Conservation (phyloP, 2,888 invertebrate genomes). For the Melieria crassipennis region DNA sequence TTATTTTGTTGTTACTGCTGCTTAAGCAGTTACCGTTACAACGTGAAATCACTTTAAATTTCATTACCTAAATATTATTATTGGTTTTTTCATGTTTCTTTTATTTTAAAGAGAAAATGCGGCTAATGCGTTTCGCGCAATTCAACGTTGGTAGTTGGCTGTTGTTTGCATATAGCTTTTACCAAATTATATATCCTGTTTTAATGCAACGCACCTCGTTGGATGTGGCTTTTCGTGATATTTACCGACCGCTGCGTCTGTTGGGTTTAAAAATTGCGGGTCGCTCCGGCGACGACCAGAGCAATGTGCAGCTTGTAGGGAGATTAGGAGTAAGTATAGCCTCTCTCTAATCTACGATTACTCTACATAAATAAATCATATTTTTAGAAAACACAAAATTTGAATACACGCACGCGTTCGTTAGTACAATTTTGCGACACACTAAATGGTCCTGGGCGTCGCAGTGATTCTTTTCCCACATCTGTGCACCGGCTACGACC, state of each 20-base stretch:
- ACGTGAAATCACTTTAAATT: too few species aligned
- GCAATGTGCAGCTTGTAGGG: conserved; percentile 51
- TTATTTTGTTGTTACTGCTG: too few species aligned
- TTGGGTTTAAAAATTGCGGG: conserved; percentile 55
- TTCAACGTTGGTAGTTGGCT: too few species aligned
- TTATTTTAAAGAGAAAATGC: too few species aligned
- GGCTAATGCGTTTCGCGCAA: too few species aligned
- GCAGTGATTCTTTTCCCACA: conserved; percentile 65
- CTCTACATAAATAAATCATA: too few species aligned
- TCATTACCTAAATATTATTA: too few species aligned
- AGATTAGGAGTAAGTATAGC: conserved; percentile 53
- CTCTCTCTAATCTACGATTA: not conserved
- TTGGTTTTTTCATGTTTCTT: too few species aligned
- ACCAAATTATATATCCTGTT: conserved; percentile 28
- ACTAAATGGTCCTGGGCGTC: conserved; percentile 57
- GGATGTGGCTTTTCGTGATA: conserved; percentile 49
- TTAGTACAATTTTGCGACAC: conserved; percentile 59
- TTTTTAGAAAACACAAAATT: conserved; percentile 60
- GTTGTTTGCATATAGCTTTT: too few species aligned
- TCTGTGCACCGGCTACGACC: conserved; percentile 71
- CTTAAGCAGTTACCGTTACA: too few species aligned
- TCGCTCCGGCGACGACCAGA: conserved; percentile 54
- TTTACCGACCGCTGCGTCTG: conserved; percentile 52
- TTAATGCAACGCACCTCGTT: conserved; percentile 56
- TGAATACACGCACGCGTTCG: conserved; percentile 51